Percentiles rank a stretch among this genome's conserved stretches.
Conservation (phyloP, 2,113 vertebrate species). For the Hassar affinis region DNA sequence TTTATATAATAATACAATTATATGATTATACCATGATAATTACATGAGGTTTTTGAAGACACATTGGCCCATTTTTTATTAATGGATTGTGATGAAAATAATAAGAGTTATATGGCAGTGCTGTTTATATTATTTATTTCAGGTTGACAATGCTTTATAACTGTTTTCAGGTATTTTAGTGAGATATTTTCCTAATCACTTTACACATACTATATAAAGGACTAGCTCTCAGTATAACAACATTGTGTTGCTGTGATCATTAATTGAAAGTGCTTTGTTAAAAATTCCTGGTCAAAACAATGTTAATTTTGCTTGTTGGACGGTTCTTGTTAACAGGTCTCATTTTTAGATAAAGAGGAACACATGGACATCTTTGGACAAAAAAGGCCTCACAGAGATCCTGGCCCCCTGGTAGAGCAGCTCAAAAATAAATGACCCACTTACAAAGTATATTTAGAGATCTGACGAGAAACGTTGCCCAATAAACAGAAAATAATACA, state of each 20-base stretch:
- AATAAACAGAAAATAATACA: slow-evolving; percentile 41
- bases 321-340: neutral
- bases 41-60: neutral
- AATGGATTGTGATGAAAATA: neutral
- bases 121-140: neutral
- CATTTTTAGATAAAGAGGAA: neutral
- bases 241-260: neutral
- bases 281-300: neutral
- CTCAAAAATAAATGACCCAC: slow-evolving; percentile 36
- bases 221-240: neutral
- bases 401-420: slow-evolving; percentile 31
- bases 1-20: no score
- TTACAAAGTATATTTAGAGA: slow-evolving; percentile 36
- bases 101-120: neutral
- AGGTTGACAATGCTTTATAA: neutral
- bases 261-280: neutral
- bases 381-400: slow-evolving; percentile 25
- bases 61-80: neutral
- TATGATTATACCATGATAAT: neutral
- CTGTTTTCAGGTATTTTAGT: neutral
- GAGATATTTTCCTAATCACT: neutral
- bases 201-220: slow-evolving; percentile 20
- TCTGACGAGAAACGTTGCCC: slow-evolving; percentile 24
- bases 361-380: neutral
- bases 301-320: neutral